phyloP scores from a whole-genome alignment of 2,797 vertebrate genomes.

The Acipenser oxyrinchus region DNA sequence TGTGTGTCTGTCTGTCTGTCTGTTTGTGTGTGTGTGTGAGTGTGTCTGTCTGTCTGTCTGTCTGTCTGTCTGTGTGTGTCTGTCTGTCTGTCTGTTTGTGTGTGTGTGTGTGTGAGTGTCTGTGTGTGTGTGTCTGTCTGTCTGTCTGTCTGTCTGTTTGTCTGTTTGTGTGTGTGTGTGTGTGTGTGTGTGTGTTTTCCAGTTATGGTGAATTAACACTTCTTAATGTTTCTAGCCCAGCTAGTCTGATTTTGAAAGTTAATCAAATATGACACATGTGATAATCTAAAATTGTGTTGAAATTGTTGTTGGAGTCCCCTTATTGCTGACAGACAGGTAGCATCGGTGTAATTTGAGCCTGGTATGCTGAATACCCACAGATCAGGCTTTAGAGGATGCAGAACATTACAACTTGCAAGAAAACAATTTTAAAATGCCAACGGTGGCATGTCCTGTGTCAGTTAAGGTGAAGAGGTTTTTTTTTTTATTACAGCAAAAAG shows the following conservation, averaged over 20 bases:
- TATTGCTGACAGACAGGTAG: neutral
- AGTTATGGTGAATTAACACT: too few relatives aligned
- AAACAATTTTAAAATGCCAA: neutral
- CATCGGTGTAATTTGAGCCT: neutral
- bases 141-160: too few relatives aligned
- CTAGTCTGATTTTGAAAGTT: neutral
- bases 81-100: too few relatives aligned
- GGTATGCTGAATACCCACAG: neutral
- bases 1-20: too few relatives aligned
- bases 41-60: too few relatives aligned
- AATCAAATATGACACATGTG: neutral
- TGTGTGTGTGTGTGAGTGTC: too few relatives aligned
- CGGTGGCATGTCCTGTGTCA: neutral
- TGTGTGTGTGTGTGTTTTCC: too few relatives aligned
- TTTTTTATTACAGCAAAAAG: neutral
- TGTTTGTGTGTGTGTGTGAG: too few relatives aligned
- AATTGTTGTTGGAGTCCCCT: neutral
- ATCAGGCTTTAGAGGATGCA: neutral
- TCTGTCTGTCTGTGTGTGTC: too few relatives aligned
- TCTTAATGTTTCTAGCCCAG: neutral
- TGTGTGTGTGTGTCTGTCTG: neutral
- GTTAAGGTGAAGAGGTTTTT: neutral
- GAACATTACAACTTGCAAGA: neutral
- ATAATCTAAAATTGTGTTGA: neutral
- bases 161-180: conserved; percentile 5